Conservation (phyloP, 2,113 vertebrate species). For the Psittacara wagleri region DNA sequence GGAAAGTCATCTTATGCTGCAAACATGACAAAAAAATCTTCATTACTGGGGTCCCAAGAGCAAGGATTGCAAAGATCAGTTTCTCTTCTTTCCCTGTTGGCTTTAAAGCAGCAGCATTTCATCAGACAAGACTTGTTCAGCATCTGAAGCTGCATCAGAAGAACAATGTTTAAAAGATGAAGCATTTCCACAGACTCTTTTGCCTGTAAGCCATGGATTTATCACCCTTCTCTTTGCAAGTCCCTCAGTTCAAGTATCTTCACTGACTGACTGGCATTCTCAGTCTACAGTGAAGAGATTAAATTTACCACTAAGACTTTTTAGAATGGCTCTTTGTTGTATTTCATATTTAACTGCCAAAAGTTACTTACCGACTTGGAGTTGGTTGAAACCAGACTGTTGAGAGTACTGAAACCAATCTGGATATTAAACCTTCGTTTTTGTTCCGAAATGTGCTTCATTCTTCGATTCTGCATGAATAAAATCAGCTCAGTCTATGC, state of each 20-base stretch:
- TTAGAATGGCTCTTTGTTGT: neutral
- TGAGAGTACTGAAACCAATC: conserved; percentile 86
- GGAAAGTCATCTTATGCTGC: neutral
- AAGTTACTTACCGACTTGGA: conserved; percentile 77
- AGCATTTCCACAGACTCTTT: neutral
- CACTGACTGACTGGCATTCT: neutral
- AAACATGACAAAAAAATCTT: neutral
- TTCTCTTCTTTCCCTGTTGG: neutral
- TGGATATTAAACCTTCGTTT: conserved; percentile 94
- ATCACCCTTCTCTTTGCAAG: neutral
- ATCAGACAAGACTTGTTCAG: neutral
- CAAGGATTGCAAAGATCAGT: neutral
- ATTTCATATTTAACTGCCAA: neutral
- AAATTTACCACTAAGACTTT: neutral
- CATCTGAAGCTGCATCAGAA: neutral
- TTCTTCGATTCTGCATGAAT: conserved; percentile 81
- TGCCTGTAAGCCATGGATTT: neutral
- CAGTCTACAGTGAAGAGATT: neutral
- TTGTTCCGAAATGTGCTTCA: conserved; percentile 91
- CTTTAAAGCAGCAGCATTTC: neutral
- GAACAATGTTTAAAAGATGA: neutral
- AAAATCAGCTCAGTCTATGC: neutral
- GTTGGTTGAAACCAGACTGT: conserved; percentile 85
- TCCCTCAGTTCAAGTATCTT: neutral
- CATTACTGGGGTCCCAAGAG: neutral